A percentile compares a stretch with the other conserved stretches of the same genome.
Evolutionary conservation across 2,113 vertebrate species (phyloP).

Genomic region (Microtus pennsylvanicus): DNA sequence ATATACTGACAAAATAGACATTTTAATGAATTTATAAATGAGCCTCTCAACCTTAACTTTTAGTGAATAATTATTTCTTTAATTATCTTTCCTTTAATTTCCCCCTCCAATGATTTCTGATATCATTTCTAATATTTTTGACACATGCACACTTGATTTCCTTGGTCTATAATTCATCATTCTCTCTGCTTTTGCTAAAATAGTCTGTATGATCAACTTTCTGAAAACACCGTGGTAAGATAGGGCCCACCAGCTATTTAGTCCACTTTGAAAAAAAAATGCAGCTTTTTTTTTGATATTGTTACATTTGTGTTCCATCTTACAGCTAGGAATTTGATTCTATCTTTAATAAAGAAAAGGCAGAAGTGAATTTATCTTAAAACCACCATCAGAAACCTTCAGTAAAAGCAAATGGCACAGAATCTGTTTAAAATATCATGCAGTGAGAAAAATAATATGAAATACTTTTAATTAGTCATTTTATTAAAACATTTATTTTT

Average conservation of each 20-base stretch:
- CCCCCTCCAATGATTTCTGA: neutral
- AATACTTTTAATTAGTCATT: slow-evolving; percentile 9
- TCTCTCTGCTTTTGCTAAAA: neutral
- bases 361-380: slow-evolving; percentile 1
- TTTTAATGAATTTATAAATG: neutral
- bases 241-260: neutral
- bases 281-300: neutral
- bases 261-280: neutral
- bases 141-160: neutral
- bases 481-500: slow-evolving; percentile 13
- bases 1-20: neutral
- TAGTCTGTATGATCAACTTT: neutral
- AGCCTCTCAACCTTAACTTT: neutral
- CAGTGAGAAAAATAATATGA: neutral
- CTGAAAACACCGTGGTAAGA: neutral
- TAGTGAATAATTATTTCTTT: neutral
- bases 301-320: neutral
- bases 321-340: neutral
- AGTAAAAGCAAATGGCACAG: neutral
- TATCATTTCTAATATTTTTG: neutral
- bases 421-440: neutral
- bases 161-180: neutral
- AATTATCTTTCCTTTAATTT: neutral
- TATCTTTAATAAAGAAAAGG: slow-evolving; percentile 16
- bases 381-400: slow-evolving; percentile 13